Conservation (phyloP, 2,888 invertebrate species). For the Brenthis daphne region DNA sequence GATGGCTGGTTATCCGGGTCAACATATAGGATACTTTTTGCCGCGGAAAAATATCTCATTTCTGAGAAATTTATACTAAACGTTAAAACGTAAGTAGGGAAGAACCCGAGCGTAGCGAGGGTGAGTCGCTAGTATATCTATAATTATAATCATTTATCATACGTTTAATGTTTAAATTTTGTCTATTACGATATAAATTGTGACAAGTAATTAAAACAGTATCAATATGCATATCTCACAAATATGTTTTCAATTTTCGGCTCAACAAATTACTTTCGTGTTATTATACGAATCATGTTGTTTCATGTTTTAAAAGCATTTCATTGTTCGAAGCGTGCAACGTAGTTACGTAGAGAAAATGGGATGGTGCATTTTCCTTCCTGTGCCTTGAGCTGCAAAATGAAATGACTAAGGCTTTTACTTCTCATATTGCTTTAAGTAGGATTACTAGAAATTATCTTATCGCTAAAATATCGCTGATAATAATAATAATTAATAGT, state of each 20-base stretch:
- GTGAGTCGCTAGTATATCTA: not conserved
- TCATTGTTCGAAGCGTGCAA: conserved; percentile 75
- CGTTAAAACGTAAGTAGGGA: no score
- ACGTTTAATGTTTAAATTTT: not conserved
- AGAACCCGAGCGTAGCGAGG: no score
- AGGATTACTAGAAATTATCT: conserved; percentile 22
- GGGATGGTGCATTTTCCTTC: conserved; percentile 72
- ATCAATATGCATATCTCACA: conserved; percentile 7
- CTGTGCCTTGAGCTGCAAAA: conserved; percentile 72
- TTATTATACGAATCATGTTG: conserved; percentile 63
- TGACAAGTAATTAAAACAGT: not conserved
- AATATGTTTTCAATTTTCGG: conserved; percentile 17
- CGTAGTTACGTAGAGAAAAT: conserved; percentile 73
- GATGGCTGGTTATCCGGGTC: no score
- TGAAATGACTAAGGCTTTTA: conserved; percentile 65
- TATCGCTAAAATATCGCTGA: not conserved
- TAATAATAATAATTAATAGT: no score
- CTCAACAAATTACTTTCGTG: conserved; percentile 58
- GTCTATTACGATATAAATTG: not conserved
- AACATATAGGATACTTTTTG: no score
- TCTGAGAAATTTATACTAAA: no score
- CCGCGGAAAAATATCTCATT: no score
- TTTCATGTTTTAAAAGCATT: conserved; percentile 79
- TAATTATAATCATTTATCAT: not conserved
- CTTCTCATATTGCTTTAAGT: conserved; percentile 28